Evolutionary conservation across 2,113 vertebrate species (phyloP), one percentile per base, ranked within the genome.

Genomic region (Pipa parva): DNA sequence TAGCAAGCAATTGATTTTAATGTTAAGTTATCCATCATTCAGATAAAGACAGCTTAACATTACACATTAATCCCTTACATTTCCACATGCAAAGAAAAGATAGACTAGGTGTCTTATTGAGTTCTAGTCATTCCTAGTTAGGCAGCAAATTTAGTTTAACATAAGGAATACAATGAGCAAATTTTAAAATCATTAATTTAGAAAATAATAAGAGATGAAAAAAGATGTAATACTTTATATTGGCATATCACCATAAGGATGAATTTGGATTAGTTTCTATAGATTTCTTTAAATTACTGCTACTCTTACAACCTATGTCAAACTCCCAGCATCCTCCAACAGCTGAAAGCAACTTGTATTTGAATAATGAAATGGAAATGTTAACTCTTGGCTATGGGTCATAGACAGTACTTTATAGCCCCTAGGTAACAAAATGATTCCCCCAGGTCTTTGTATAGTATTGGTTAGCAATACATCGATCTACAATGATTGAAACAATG

Each of bases 21-120:
- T 81, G 71, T 72, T 58, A 78, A 65, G 69, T 67, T 77, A 75
- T 79, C 75, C 74, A 72, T 64, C 77, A 75, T 63, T 56, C 50
- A 45, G 46, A 63, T 59, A 59, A 66, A 80, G 73, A 73, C 69
- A 69, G 50, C 6, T 2, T 1, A 17, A 67, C 69, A 67, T 60
- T 5, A 26, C 50, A 63, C 72, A 74, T 73, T 77, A 78, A 81
- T 79, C 51, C 62, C 66, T 18, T 63, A 57, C 67, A 13, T 39
- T 39, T 39, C 12, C 9, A 2, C 39, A 42, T 42, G 39, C 17
- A 42, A 42, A 6, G n/a, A 6, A 24, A 8, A 20, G 8, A 7
- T 22, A 6, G 18, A 22, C 21, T 4, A 13, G 3, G 6, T 49
- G 18, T 22, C 18, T 24, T 49, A 49, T 5, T 10, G 12, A 6